Conservation (phyloP, 2,797 vertebrate species). For the Hozukius guyotensis region DNA sequence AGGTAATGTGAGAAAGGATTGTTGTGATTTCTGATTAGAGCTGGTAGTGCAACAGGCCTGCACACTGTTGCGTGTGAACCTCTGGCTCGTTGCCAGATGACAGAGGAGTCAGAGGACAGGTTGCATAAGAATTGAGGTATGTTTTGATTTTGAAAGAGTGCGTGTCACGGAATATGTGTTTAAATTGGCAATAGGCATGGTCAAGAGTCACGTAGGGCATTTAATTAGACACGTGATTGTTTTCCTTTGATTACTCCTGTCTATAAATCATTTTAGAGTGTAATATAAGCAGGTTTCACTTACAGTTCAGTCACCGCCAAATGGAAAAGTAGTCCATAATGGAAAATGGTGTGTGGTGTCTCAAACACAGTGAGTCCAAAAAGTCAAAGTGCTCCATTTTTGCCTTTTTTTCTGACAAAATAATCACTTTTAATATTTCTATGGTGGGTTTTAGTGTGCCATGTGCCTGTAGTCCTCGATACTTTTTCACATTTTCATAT, state of each 20-base stretch:
- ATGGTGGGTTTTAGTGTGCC: neutral
- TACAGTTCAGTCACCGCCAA: neutral
- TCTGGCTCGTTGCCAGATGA: slow-evolving; percentile 74
- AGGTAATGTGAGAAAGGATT: slow-evolving; percentile 69
- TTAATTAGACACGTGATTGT: slow-evolving; percentile 26
- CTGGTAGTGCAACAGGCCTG: slow-evolving; percentile 56
- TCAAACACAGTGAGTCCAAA: neutral
- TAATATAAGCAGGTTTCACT: neutral
- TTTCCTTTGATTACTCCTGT: neutral
- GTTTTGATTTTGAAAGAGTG: slow-evolving; percentile 64
- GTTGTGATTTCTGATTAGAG: slow-evolving; percentile 58
- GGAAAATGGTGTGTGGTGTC: neutral
- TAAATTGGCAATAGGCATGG: slow-evolving; percentile 37
- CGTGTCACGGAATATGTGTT: slow-evolving; percentile 59
- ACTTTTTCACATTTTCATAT: neutral
- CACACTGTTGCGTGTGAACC: slow-evolving; percentile 82
- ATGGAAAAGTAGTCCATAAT: slow-evolving; percentile 1
- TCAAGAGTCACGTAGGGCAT: slow-evolving; percentile 48
- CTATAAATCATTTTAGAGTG: neutral
- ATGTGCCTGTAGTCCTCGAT: neutral
- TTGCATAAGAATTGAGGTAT: slow-evolving; percentile 72
- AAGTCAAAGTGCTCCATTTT: neutral
- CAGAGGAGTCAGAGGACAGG: slow-evolving; percentile 57
- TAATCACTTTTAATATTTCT: neutral
- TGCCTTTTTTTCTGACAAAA: neutral